These are phyloP conservation scores for Dasyornis broadbenti DNA, from an alignment of 2,113 vertebrate genomes.

Conservation along the genomic window DNA sequence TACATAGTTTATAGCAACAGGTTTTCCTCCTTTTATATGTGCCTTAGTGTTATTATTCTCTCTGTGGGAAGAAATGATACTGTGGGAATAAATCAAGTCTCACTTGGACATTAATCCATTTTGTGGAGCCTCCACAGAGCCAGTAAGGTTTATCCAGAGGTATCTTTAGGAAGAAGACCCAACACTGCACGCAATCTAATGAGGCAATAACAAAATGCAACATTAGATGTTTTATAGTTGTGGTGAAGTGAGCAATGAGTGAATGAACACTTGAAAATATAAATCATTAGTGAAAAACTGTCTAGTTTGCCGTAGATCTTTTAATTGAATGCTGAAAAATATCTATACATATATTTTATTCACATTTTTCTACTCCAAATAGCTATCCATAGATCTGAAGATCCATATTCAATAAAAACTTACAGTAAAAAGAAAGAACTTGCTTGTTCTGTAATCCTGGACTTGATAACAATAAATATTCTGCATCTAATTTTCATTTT, in stretches of 20 bases:
- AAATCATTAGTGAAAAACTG: not conserved
- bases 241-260: not conserved
- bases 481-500: not conserved
- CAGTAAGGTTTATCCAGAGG: not conserved
- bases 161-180: not conserved
- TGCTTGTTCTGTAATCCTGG: not conserved
- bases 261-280: not conserved
- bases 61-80: not conserved
- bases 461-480: not conserved
- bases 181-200: not conserved
- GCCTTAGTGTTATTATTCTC: not conserved
- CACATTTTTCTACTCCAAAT: not conserved
- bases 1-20: not conserved
- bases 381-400: not conserved
- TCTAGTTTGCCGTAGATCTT: not conserved
- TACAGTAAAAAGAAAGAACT: not conserved
- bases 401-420: not conserved
- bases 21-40: not conserved
- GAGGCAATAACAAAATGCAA: not conserved
- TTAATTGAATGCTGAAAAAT: not conserved
- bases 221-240: not conserved
- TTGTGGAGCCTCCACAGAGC: not conserved
- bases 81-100: not conserved
- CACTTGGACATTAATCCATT: not conserved
- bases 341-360: not conserved